A percentile compares a stretch with the other conserved stretches of the same genome.
Conservation (phyloP, 2,113 vertebrate species). For the Serinus canaria region DNA sequence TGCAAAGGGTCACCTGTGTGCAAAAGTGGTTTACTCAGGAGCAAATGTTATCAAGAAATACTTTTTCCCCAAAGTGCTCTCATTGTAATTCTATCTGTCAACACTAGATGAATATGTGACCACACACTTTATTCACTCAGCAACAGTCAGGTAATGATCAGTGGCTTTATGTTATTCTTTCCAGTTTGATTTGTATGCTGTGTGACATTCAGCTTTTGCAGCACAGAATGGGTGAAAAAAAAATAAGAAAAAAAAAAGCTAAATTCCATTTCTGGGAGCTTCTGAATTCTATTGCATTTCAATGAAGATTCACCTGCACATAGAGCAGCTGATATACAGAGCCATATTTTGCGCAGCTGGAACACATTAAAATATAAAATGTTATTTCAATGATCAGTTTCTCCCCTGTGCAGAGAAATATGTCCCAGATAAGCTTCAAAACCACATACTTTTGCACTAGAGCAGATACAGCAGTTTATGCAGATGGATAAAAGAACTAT, state of each 20-base stretch:
- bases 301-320: neutral
- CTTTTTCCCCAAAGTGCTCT: neutral
- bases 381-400: neutral
- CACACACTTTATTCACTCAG: neutral
- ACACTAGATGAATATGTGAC: neutral
- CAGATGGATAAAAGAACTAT: neutral
- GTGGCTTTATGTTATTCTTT: neutral
- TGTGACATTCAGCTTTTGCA: neutral
- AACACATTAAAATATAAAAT: neutral
- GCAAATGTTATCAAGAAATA: neutral
- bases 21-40: neutral
- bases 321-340: neutral
- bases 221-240: neutral
- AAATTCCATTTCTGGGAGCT: neutral
- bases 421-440: conserved; percentile 22
- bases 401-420: neutral
- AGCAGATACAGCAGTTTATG: neutral
- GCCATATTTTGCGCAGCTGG: conserved; percentile 9
- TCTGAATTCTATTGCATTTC: neutral
- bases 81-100: neutral
- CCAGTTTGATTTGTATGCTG: neutral
- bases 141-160: neutral
- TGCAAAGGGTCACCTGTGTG: neutral
- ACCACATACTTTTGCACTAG: neutral
- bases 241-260: neutral